These are phyloP conservation scores for Tetraneura akinire DNA, from an alignment of 1,140 invertebrate species.

Conservation along the genomic window DNA sequence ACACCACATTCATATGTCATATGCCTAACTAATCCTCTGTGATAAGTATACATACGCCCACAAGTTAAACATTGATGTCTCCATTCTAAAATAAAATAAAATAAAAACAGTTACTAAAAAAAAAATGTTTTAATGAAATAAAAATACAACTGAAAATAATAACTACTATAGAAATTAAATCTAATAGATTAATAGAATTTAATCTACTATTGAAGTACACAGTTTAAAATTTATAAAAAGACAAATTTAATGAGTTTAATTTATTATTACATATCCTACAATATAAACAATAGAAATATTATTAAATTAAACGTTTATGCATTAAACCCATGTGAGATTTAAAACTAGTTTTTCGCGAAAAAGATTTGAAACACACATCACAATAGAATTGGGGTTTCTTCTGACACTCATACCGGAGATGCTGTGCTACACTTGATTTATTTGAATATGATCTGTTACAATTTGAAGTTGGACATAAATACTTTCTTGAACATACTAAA, in stretches of 20 bases:
- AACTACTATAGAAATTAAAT: constrained; percentile 8
- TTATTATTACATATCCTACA: constrained; percentile 20
- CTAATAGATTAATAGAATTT: too few species aligned
- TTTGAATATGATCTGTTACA: constrained; percentile 59
- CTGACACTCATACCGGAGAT: constrained; percentile 64
- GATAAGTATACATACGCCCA: constrained; percentile 54
- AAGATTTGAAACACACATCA: constrained; percentile 63
- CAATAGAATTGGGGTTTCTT: constrained; percentile 70
- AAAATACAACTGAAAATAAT: constrained; percentile 35
- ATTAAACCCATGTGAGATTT: constrained; percentile 57
- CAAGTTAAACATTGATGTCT: constrained; percentile 57
- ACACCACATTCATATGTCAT: constrained; percentile 58
- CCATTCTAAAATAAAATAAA: constrained; percentile 41
- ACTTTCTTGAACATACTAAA: constrained; percentile 30
- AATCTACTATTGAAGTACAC: constrained; percentile 12
- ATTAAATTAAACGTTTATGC: constrained; percentile 40
- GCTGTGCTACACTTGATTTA: constrained; percentile 58
- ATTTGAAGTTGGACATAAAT: constrained; percentile 43
- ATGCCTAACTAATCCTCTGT: constrained; percentile 53
- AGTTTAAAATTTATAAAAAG: not conserved
- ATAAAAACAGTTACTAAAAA: constrained; percentile 9
- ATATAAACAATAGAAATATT: not conserved
- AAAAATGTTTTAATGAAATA: not conserved
- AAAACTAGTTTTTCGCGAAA: constrained; percentile 57
- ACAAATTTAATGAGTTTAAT: not conserved